Evolutionary conservation across 2,888 invertebrate genomes (phyloP).

Genomic region (Cylloceria caligata): DNA sequence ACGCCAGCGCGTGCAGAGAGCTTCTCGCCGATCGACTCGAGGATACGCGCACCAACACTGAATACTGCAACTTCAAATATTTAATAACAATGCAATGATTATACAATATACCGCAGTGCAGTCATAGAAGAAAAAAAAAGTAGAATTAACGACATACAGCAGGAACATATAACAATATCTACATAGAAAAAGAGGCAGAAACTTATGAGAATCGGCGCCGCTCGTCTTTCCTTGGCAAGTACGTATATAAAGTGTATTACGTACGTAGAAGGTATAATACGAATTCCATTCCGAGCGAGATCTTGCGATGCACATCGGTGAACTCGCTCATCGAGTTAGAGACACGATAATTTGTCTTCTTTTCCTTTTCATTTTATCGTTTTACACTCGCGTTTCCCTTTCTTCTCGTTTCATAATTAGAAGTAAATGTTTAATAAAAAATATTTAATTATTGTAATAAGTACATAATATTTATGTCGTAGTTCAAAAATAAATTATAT

Average conservation of each 20-base stretch:
- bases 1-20: constrained; percentile 4
- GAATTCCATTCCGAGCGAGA: constrained; percentile 30
- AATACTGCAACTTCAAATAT: neutral
- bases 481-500: neutral
- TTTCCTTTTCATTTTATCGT: constrained; percentile 71
- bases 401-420: constrained; percentile 7
- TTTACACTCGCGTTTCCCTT: constrained; percentile 64
- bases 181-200: neutral
- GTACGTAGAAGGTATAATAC: constrained; percentile 37
- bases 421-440: neutral
- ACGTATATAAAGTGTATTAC: constrained; percentile 29
- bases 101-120: neutral
- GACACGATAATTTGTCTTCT: constrained; percentile 70
- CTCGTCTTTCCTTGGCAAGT: constrained; percentile 25
- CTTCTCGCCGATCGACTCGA: constrained; percentile 10
- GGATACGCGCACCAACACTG: neutral
- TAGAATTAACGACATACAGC: constrained; percentile 15
- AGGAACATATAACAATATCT: neutral
- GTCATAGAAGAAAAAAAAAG: neutral
- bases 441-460: neutral
- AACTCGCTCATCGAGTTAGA: constrained; percentile 65
- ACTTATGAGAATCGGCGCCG: constrained; percentile 23
- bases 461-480: neutral
- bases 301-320: constrained; percentile 76
- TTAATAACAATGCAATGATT: constrained; percentile 29